phyloP scores from a whole-genome alignment of 2,888 invertebrate species.

The Scaptomyza caliginosa region DNA sequence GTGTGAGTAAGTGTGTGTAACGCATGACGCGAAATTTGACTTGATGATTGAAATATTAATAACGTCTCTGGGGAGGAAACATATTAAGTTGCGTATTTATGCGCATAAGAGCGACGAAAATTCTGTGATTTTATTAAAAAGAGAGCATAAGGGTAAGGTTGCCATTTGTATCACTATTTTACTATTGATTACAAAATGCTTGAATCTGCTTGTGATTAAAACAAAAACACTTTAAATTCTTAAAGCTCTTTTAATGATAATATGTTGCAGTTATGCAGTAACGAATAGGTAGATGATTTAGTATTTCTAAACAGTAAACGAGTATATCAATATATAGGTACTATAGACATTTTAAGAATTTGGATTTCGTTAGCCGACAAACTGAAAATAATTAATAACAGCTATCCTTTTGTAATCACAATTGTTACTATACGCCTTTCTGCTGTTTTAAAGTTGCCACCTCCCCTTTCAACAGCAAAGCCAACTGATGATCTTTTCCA shows the following conservation, averaged over 20 bases:
- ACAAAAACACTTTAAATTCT: not conserved
- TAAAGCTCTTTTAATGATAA: not conserved
- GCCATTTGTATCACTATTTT: not conserved
- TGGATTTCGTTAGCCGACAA: not conserved
- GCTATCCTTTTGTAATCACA: not conserved
- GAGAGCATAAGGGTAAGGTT: not conserved
- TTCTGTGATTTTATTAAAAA: constrained; percentile 27
- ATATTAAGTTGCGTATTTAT: constrained; percentile 27
- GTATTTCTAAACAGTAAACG: too few species aligned
- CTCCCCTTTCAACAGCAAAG: not conserved
- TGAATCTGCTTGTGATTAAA: not conserved
- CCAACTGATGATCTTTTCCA: not conserved
- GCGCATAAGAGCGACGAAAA: constrained; percentile 2
- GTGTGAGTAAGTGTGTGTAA: constrained; percentile 6
- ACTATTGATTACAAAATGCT: not conserved
- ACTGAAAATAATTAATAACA: not conserved
- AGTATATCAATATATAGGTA: too few species aligned
- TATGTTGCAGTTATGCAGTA: not conserved
- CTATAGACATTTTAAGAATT: too few species aligned
- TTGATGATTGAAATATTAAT: constrained; percentile 60
- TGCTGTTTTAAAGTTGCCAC: not conserved
- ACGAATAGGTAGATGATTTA: too few species aligned
- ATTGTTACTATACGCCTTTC: not conserved
- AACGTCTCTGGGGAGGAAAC: constrained; percentile 23
- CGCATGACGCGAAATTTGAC: constrained; percentile 48